Conservation (phyloP, 2,113 vertebrate genomes). For the Tinamus guttatus region DNA sequence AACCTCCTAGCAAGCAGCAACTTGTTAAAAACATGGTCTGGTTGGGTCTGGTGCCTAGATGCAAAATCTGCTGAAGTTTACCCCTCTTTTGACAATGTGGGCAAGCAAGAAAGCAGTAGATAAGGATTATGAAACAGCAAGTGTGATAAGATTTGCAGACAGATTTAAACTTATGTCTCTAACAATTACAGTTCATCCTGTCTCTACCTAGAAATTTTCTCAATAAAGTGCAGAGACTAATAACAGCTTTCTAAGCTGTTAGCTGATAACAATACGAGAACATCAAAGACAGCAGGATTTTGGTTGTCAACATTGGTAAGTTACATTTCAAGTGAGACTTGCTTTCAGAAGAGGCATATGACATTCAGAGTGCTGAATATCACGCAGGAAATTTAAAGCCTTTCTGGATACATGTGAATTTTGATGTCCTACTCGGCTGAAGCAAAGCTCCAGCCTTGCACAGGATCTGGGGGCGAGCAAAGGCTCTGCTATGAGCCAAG, state of each 20-base stretch:
- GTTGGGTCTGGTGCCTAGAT: not conserved
- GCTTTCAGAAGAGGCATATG: not conserved
- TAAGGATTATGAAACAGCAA: conserved; percentile 43
- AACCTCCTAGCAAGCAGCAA: not conserved
- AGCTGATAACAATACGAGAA: not conserved
- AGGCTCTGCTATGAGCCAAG: not conserved
- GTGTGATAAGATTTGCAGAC: not conserved
- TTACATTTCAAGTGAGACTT: not conserved
- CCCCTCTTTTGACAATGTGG: not conserved
- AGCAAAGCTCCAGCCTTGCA: not conserved
- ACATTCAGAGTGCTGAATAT: not conserved
- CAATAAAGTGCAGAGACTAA: not conserved
- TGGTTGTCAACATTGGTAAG: not conserved
- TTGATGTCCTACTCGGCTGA: not conserved
- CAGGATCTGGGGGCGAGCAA: not conserved
- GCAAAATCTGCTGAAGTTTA: not conserved
- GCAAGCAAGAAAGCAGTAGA: conserved; percentile 46
- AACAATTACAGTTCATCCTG: not conserved
- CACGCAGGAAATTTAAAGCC: not conserved
- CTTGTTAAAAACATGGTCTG: not conserved
- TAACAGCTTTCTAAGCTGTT: not conserved
- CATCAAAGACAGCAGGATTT: not conserved
- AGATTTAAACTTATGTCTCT: not conserved
- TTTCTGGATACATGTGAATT: not conserved
- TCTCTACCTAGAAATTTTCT: not conserved